phyloP scores from a whole-genome alignment of 2,113 vertebrate genomes.

The Ramphastos sulfuratus region DNA sequence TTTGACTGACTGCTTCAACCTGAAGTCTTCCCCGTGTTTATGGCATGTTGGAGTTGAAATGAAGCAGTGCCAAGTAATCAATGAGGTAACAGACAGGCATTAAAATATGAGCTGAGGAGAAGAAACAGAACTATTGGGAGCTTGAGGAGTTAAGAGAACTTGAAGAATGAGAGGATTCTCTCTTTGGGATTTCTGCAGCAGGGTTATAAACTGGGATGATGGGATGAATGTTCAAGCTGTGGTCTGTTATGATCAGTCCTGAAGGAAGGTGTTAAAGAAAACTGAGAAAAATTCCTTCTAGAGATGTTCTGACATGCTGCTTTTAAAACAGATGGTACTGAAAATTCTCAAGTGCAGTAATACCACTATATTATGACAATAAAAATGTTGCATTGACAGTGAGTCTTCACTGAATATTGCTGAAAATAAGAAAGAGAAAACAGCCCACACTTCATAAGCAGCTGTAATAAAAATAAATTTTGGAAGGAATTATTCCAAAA shows the following conservation, averaged over 20 bases:
- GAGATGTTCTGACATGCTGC: background rate
- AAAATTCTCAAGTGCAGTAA: background rate
- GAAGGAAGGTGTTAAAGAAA: background rate
- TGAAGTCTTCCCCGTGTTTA: background rate
- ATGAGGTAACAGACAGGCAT: background rate
- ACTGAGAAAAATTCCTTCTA: background rate
- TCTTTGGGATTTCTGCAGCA: accelerated
- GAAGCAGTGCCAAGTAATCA: background rate
- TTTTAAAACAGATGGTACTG: background rate
- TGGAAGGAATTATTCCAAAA: background rate
- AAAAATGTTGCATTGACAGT: background rate
- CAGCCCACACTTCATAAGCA: background rate
- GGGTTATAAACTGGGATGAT: background rate
- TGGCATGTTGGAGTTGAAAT: background rate
- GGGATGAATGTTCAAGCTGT: background rate
- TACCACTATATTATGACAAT: background rate
- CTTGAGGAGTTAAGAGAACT: background rate
- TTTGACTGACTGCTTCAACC: background rate
- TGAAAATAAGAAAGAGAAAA: background rate
- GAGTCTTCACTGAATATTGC: background rate
- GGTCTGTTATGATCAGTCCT: background rate
- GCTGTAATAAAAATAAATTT: background rate
- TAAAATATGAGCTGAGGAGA: background rate
- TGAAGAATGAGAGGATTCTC: background rate
- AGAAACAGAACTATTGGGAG: background rate